phyloP scores from a whole-genome alignment of 2,888 invertebrate species.

The Melieria crassipennis region DNA sequence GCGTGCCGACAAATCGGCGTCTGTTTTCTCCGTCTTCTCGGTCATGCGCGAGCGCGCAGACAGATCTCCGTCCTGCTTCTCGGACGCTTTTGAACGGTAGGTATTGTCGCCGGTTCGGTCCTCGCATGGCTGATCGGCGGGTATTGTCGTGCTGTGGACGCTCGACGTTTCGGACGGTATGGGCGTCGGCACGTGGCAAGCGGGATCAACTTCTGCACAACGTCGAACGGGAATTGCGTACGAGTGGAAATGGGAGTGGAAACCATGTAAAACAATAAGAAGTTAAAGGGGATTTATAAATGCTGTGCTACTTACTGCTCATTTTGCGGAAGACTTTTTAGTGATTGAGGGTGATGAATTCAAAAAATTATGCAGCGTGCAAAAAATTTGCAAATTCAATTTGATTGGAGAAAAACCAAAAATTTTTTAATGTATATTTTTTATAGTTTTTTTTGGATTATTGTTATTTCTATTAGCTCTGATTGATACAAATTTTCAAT shows the following conservation, averaged over 20 bases:
- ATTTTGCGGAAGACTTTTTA: slow-evolving; percentile 51
- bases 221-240: background rate
- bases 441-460: slow-evolving; percentile 27
- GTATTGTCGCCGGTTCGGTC: slow-evolving; percentile 8
- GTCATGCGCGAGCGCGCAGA: slow-evolving; percentile 32
- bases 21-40: slow-evolving; percentile 10
- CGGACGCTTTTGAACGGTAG: slow-evolving; percentile 16
- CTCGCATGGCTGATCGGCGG: slow-evolving; percentile 43
- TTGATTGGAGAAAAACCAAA: slow-evolving; percentile 23
- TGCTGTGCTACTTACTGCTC: slow-evolving; percentile 48
- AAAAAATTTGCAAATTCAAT: slow-evolving; percentile 35
- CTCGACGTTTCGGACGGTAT: background rate
- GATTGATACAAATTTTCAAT: background rate
- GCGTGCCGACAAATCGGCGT: slow-evolving; percentile 18
- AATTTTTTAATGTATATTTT: slow-evolving; percentile 22
- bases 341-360: slow-evolving; percentile 26
- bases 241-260: background rate
- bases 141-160: slow-evolving; percentile 21
- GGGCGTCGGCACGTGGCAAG: slow-evolving; percentile 30
- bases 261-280: too few species aligned
- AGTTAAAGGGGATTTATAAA: background rate
- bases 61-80: background rate
- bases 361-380: slow-evolving; percentile 48
- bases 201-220: slow-evolving; percentile 35
- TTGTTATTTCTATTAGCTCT: slow-evolving; percentile 16